A percentile compares a stretch with the other conserved stretches of the same genome.
These are phyloP conservation scores for Lucilia cuprina DNA, from an alignment of 1,140 invertebrate species.

Conservation along the genomic window DNA sequence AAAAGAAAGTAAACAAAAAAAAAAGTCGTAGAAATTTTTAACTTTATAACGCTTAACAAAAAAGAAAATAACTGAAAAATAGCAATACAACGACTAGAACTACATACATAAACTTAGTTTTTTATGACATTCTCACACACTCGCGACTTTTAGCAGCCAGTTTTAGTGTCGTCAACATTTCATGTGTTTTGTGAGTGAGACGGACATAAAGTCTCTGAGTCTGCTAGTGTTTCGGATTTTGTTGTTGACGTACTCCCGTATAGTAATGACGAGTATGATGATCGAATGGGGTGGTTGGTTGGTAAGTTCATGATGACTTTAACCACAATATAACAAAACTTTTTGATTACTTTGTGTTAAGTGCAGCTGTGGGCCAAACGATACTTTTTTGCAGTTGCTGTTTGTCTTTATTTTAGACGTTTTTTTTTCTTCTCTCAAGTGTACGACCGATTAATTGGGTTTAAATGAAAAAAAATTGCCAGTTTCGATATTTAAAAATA, in stretches of 20 bases:
- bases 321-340: conserved; percentile 43
- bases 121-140: conserved; percentile 36
- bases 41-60: not conserved
- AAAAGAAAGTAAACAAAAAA: not conserved
- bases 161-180: not conserved
- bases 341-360: conserved; percentile 44
- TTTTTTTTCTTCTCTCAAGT: not conserved
- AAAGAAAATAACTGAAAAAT: not conserved
- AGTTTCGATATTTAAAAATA: too few relatives aligned
- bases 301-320: conserved; percentile 21
- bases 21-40: not conserved
- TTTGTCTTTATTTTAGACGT: not conserved
- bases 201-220: not conserved
- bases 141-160: conserved; percentile 26
- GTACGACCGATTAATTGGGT: not conserved
- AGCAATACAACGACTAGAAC: not conserved
- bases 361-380: conserved; percentile 40
- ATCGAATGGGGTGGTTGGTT: not conserved
- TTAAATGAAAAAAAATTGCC: too few relatives aligned
- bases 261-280: not conserved
- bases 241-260: not conserved
- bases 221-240: not conserved
- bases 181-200: not conserved
- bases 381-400: not conserved
- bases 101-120: not conserved